These are phyloP conservation scores for Trissoscelio sp. DNA, from an alignment of 2,888 invertebrate genomes.

Conservation along the genomic window DNA sequence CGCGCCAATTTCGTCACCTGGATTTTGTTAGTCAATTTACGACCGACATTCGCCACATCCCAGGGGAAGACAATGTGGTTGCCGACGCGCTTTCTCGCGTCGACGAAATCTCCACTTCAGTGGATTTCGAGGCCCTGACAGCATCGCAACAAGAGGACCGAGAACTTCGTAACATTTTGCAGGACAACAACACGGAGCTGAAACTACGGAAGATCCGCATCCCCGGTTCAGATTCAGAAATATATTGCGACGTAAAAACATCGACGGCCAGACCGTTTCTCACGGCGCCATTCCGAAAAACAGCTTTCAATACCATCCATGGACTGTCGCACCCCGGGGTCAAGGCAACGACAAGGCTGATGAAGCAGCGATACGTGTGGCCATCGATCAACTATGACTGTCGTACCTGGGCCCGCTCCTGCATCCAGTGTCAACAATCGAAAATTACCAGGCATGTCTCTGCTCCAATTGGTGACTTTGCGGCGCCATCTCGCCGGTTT, in stretches of 20 bases:
- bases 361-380: conserved; percentile 79
- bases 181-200: background rate
- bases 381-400: conserved; percentile 78
- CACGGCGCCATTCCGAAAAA: conserved; percentile 42
- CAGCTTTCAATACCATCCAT: conserved; percentile 70
- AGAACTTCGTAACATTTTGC: conserved; percentile 21
- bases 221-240: background rate
- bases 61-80: conserved; percentile 20
- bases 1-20: conserved; percentile 14
- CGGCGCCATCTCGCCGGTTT: too few relatives aligned
- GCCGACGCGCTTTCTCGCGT: conserved; percentile 8
- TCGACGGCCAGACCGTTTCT: conserved; percentile 49
- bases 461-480: conserved; percentile 8
- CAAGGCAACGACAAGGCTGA: conserved; percentile 71
- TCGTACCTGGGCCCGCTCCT: conserved; percentile 75
- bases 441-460: conserved; percentile 76
- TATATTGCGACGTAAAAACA: conserved; percentile 4
- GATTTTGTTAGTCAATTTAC: conserved; percentile 12
- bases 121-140: conserved; percentile 3
- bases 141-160: conserved; percentile 24
- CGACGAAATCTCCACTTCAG: background rate
- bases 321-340: conserved; percentile 72
- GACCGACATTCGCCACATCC: conserved; percentile 18
- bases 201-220: background rate
- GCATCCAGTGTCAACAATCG: conserved; percentile 76